Conservation (phyloP, 2,113 vertebrate genomes). For the Antigone vipio region DNA sequence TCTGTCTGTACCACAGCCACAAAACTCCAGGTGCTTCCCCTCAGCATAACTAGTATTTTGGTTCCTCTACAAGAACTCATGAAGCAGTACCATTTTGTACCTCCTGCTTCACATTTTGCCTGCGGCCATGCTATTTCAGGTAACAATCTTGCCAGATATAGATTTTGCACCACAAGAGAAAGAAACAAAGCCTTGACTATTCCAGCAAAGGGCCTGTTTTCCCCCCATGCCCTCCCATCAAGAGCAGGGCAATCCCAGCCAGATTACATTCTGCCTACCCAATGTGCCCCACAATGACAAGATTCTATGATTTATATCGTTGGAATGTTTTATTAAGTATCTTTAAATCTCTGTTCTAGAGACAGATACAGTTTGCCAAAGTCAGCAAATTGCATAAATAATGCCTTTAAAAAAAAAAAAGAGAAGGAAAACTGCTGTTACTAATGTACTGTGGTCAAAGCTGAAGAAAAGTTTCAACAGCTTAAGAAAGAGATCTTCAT, state of each 20-base stretch:
- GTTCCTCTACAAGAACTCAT: neutral
- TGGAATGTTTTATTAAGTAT: neutral
- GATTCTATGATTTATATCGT: neutral
- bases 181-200: neutral
- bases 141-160: neutral
- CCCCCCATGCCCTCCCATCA: rapidly evolving
- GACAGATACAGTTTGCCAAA: neutral
- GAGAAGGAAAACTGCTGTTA: neutral
- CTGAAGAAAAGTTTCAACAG: neutral
- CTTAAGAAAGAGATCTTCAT: neutral
- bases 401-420: too few relatives aligned
- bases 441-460: neutral
- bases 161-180: neutral
- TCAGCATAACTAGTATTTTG: neutral
- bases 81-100: neutral
- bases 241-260: neutral
- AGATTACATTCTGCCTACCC: neutral
- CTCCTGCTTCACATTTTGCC: neutral
- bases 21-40: neutral
- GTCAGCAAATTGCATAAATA: neutral
- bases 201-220: neutral
- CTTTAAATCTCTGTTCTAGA: neutral
- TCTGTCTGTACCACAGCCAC: neutral
- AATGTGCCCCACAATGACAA: neutral
- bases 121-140: neutral